Evolutionary conservation across 1,140 invertebrate genomes (phyloP).

Genomic region (Stegodyphus dumicola): DNA sequence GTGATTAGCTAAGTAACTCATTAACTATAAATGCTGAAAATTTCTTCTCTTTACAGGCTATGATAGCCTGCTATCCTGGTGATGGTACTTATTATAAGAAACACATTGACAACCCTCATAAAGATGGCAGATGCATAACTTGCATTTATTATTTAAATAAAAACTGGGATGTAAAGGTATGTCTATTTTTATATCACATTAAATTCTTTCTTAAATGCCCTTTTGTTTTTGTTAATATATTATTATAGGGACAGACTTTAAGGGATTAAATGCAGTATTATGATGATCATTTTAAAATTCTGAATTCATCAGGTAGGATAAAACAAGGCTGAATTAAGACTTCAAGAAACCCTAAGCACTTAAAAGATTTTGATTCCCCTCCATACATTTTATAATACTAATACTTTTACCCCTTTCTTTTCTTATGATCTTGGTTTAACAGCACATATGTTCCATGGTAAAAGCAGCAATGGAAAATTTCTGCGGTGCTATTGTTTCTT

Average conservation of each 20-base stretch:
- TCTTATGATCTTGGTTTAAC: too few relatives aligned
- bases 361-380: too few relatives aligned
- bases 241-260: background rate
- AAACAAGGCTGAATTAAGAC: too few relatives aligned
- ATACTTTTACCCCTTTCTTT: too few relatives aligned
- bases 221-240: background rate
- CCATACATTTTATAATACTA: too few relatives aligned
- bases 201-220: background rate
- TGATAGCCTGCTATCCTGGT: conserved; percentile 97
- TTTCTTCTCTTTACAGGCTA: conserved; percentile 78
- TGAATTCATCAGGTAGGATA: background rate
- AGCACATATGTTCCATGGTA: too few relatives aligned
- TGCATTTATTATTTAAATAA: conserved; percentile 96
- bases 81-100: conserved; percentile 92
- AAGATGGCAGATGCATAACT: conserved; percentile 91
- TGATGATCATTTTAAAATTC: background rate
- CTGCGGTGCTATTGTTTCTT: too few relatives aligned
- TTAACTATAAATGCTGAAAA: background rate
- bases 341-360: too few relatives aligned
- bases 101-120: conserved; percentile 97
- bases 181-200: background rate
- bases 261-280: background rate
- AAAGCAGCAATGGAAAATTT: too few relatives aligned
- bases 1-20: too few relatives aligned
- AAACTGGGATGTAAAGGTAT: conserved; percentile 84